Evolutionary conservation across 2,888 invertebrate species (phyloP).

Genomic region (Drosophila parthenogenetica): DNA sequence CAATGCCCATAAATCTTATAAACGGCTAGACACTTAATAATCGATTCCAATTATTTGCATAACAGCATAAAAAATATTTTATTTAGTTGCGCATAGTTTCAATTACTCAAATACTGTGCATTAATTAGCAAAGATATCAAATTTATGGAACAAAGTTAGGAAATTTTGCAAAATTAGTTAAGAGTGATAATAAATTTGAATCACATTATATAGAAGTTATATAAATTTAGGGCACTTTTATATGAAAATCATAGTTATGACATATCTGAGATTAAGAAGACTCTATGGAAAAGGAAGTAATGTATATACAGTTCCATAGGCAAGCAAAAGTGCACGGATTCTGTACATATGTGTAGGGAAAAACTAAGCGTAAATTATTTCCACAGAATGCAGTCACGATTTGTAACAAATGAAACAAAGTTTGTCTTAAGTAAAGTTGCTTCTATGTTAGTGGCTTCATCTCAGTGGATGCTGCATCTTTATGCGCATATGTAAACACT

Average conservation of each 20-base stretch:
- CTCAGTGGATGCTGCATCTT: conserved; percentile 61
- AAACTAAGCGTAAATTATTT: conserved; percentile 68
- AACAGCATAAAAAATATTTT: not conserved
- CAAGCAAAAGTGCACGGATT: too few relatives aligned
- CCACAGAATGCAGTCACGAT: conserved; percentile 65
- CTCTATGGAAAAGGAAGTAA: too few relatives aligned
- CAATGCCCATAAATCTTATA: conserved; percentile 5
- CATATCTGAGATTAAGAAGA: not conserved
- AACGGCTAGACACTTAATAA: conserved; percentile 11
- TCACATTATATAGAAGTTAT: too few relatives aligned
- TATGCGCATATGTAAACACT: conserved; percentile 80
- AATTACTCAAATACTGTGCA: conserved; percentile 3
- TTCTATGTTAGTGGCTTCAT: not conserved
- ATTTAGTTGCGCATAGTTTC: conserved; percentile 1
- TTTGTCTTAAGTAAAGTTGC: conserved; percentile 51
- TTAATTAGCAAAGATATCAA: not conserved
- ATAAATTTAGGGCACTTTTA: too few relatives aligned
- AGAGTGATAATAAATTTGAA: too few relatives aligned
- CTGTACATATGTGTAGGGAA: not conserved
- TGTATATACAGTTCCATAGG: too few relatives aligned
- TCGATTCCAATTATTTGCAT: conserved; percentile 2
- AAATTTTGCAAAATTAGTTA: not conserved
- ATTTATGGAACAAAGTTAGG: not conserved
- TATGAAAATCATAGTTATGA: too few relatives aligned
- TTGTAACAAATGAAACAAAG: conserved; percentile 63